These are phyloP conservation scores for Pipistrellus pipistrellus DNA, from an alignment of 2,797 vertebrate species.

Conservation along the genomic window DNA sequence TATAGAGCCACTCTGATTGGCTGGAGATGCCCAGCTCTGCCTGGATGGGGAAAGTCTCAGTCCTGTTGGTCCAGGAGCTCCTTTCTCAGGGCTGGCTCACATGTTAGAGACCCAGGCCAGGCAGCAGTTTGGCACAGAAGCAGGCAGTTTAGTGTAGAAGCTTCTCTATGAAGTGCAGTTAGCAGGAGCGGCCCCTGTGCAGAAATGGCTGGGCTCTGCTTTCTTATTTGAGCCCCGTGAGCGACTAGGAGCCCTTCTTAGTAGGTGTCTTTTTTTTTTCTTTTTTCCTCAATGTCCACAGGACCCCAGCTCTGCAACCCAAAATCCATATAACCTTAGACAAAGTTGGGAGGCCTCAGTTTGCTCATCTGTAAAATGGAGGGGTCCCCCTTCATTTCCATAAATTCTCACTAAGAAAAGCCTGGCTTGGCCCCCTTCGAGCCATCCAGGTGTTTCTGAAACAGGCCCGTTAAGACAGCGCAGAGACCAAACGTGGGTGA, in stretches of 20 bases:
- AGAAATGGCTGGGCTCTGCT: background rate
- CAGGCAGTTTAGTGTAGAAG: background rate
- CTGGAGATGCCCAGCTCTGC: background rate
- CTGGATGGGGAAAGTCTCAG: background rate
- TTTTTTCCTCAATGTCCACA: background rate
- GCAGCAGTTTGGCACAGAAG: background rate
- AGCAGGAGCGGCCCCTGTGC: background rate
- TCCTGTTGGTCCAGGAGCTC: background rate
- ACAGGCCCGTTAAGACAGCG: background rate
- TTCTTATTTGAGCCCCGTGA: background rate
- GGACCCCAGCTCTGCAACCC: background rate
- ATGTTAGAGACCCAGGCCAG: background rate
- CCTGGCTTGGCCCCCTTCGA: background rate
- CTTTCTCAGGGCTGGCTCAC: background rate
- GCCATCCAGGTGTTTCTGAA: slow-evolving; percentile 61
- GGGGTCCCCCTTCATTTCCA: background rate
- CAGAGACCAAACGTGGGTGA: slow-evolving; percentile 33
- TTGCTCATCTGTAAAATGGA: background rate
- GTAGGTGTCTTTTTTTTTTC: background rate
- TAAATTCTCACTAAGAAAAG: background rate
- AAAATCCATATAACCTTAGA: background rate
- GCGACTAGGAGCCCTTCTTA: background rate
- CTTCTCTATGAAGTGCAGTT: background rate
- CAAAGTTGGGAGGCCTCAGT: background rate
- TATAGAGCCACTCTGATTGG: background rate